Base-by-base conservation (phyloP, 2,797 vertebrate genomes). In the Argyrosomus regius region DNA sequence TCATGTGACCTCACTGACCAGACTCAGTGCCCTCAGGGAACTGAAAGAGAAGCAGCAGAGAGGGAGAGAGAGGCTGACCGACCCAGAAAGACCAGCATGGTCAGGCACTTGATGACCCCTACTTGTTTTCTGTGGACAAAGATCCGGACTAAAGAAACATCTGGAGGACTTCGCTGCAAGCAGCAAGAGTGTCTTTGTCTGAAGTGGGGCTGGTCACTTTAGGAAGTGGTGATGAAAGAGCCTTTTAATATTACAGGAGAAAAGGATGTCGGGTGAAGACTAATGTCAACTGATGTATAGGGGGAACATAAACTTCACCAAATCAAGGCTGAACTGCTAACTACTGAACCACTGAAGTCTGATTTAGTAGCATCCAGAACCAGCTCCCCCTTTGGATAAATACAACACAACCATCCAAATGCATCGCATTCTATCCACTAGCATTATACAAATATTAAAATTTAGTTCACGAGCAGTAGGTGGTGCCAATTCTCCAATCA, bases 1-100 rank as follows among this genome's bases (percentile, higher is more conserved):
- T 90, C 83, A 72, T 65, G 82, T 62, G 82, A 80, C 82, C 84
- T 80, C 66, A 49, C 87, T 77, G 87, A 88, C 87, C 93, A 83
- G 88, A 62, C 61, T 76, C 46, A 9, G 72, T 75, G 65, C 83
- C 94, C 88, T 54, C 48, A 54, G 90, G 93, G 88, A 84, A 56
- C 26, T 76, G 48, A 87, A 89, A 85, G 59, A 85, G 78, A 65
- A 77, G 75, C 72, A 63, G 77, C 71, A 66, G 81, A 80, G 64
- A 64, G 67, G 56, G 56, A 84, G 66, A 75, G 81, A 60, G 76
- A 80, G 88, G 75, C 67, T 57, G 86, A 77, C 86, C 89, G 91
- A 95, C 94, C 94, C 92, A 95, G 89, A 95, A 93, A 95, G 84
- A 87, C 89, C 91, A 90, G 85, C 85, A 80, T 49, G 82, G 84